Evolutionary conservation across 2,797 vertebrate species (phyloP).

Genomic region (Takifugu rubripes): DNA sequence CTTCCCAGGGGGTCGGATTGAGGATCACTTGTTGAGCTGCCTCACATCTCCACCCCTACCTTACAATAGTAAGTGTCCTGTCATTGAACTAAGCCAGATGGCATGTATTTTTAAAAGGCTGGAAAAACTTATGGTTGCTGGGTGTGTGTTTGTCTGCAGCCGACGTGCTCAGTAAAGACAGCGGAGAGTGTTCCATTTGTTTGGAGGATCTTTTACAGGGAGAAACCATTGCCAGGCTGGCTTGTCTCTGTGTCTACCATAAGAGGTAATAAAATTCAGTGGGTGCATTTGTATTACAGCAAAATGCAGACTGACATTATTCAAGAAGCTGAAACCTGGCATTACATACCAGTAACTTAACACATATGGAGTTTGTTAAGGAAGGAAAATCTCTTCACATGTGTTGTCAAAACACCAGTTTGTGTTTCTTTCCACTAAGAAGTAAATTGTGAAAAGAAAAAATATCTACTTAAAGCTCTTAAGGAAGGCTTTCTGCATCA

Average conservation of each 20-base stretch:
- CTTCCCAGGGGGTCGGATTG: conserved; percentile 77
- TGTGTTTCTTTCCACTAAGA: neutral
- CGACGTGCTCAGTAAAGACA: conserved; percentile 79
- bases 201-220: conserved; percentile 79
- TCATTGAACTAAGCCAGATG: no score
- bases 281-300: conserved; percentile 7
- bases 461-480: neutral
- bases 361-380: neutral
- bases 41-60: conserved; percentile 79
- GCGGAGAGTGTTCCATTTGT: conserved; percentile 81
- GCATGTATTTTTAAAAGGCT: conserved; percentile 12
- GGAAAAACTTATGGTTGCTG: conserved; percentile 12
- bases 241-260: conserved; percentile 82
- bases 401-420: neutral
- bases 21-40: conserved; percentile 81
- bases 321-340: neutral
- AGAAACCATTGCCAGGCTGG: conserved; percentile 79
- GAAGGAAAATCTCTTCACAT: neutral
- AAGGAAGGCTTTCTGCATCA: neutral
- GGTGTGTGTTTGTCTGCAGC: conserved; percentile 51
- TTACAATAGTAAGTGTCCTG: conserved; percentile 75
- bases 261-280: conserved; percentile 68
- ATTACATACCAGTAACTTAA: neutral
- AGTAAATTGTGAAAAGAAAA: neutral
- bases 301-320: neutral